These are phyloP conservation scores for Neocrepidodera transversa DNA, from an alignment of 2,888 invertebrate species.

Conservation along the genomic window DNA sequence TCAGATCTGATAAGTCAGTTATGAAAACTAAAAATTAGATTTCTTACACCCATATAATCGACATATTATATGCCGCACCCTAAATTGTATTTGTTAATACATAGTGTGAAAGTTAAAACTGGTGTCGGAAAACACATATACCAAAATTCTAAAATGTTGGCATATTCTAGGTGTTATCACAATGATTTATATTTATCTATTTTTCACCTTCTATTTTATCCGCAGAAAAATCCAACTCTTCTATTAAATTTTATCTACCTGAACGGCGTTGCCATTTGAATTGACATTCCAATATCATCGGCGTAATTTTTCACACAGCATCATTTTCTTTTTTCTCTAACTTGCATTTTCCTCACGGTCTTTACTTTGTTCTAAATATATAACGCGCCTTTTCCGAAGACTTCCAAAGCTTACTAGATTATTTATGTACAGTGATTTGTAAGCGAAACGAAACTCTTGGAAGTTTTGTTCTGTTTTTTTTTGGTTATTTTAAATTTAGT, in stretches of 20 bases:
- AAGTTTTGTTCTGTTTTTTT: slow-evolving; percentile 19
- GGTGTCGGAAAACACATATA: too few species aligned
- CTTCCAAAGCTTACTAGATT: slow-evolving; percentile 12
- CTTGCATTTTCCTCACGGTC: slow-evolving; percentile 5
- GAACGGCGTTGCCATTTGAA: slow-evolving; percentile 6
- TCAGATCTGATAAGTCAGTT: too few species aligned
- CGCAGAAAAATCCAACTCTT: background rate
- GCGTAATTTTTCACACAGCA: slow-evolving; percentile 2
- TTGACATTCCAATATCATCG: slow-evolving; percentile 13
- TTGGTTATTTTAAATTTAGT: too few species aligned
- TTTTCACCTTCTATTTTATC: too few species aligned
- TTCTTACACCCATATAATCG: too few species aligned
- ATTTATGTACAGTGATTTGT: slow-evolving; percentile 15
- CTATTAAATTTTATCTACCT: slow-evolving; percentile 15
- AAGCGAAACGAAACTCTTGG: slow-evolving; percentile 3
- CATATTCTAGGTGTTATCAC: too few species aligned
- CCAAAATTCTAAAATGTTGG: too few species aligned
- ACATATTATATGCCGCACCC: too few species aligned
- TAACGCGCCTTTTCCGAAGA: slow-evolving; percentile 8
- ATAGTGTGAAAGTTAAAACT: too few species aligned
- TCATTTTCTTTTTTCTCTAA: slow-evolving; percentile 7
- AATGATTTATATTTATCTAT: too few species aligned
- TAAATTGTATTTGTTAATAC: too few species aligned
- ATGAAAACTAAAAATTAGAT: too few species aligned
- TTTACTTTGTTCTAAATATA: slow-evolving; percentile 11